These are phyloP conservation scores for Sweltsa coloradensis DNA, from an alignment of 1,140 invertebrate genomes.

Conservation along the genomic window DNA sequence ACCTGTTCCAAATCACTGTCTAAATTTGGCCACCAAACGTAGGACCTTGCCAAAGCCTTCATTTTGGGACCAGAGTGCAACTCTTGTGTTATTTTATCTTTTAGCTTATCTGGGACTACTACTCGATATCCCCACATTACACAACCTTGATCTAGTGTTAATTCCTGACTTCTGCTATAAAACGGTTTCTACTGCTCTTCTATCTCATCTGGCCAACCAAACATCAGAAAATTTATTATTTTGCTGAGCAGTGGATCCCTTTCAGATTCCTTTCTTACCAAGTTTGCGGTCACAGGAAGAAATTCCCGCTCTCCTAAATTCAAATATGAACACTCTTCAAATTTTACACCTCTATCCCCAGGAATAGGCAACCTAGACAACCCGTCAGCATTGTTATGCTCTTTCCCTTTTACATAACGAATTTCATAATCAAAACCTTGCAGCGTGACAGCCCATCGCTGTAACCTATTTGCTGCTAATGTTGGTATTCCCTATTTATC, in stretches of 20 bases:
- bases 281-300: not conserved
- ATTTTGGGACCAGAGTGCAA: conserved; percentile 24
- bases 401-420: conserved; percentile 17
- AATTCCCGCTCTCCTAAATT: not conserved
- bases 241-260: not conserved
- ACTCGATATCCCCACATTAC: conserved; percentile 3
- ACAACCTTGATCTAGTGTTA: conserved; percentile 5
- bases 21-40: conserved; percentile 25
- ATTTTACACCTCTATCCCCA: not conserved
- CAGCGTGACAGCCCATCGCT: conserved; percentile 25
- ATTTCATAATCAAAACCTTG: conserved; percentile 24
- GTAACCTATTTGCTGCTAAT: conserved; percentile 22
- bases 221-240: not conserved
- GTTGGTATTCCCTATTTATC: conserved; percentile 18
- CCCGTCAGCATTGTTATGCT: conserved; percentile 1
- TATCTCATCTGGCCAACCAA: conserved; percentile 1
- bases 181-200: not conserved
- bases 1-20: conserved; percentile 20
- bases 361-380: conserved; percentile 1
- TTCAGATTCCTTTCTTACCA: not conserved
- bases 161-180: not conserved
- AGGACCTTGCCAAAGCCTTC: conserved; percentile 24
- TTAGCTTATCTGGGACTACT: not conserved
- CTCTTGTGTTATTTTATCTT: conserved; percentile 3
- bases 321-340: not conserved